phyloP scores from a whole-genome alignment of 2,888 invertebrate species.

The Muschampia plurimacula region DNA sequence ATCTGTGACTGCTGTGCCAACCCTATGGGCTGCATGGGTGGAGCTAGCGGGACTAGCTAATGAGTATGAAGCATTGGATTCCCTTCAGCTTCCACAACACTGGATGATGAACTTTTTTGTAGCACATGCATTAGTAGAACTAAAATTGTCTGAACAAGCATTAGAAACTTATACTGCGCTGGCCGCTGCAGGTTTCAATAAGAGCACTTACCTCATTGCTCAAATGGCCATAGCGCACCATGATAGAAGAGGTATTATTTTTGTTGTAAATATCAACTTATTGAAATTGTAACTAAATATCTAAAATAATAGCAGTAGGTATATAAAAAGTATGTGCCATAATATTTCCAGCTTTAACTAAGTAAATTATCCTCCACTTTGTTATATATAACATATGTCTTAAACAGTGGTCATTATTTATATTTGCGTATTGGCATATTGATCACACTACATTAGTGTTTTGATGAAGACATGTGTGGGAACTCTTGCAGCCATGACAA shows the following conservation, averaged over 20 bases:
- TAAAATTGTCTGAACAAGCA: constrained; percentile 96
- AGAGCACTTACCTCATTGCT: constrained; percentile 95
- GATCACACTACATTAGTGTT: no score
- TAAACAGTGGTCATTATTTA: no score
- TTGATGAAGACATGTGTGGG: no score
- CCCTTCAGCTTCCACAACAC: constrained; percentile 91
- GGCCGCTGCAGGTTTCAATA: constrained; percentile 92
- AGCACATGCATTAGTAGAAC: constrained; percentile 95
- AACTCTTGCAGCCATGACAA: no score
- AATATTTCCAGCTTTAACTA: no score
- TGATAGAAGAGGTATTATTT: constrained; percentile 92
- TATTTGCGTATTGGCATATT: no score
- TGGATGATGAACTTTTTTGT: constrained; percentile 98
- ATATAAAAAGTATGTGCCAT: no score
- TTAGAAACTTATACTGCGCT: constrained; percentile 92
- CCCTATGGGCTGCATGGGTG: constrained; percentile 98
- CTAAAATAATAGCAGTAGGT: no score
- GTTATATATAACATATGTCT: no score
- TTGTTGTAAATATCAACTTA: not conserved
- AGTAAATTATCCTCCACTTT: no score
- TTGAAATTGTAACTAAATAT: not conserved
- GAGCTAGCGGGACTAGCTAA: constrained; percentile 95
- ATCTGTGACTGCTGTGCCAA: constrained; percentile 91
- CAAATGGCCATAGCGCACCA: constrained; percentile 97
- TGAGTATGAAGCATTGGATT: constrained; percentile 91